Percentiles rank a stretch among this genome's conserved stretches.
Evolutionary conservation across 2,113 vertebrate species (phyloP).

Genomic region (Oryzias javanicus): DNA sequence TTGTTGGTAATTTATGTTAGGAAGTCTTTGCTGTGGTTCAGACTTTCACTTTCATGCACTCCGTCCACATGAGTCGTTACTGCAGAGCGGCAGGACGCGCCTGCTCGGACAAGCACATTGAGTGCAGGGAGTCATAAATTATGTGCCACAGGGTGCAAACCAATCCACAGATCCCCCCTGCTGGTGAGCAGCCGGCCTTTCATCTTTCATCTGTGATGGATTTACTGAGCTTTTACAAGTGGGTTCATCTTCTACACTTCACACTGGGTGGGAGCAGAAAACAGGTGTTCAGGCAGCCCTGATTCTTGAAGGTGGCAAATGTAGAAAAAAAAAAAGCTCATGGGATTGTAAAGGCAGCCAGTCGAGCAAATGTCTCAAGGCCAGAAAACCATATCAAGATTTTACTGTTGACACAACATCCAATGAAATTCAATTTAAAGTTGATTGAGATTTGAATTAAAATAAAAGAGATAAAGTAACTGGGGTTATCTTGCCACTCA

Average conservation of each 20-base stretch:
- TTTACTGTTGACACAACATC: not conserved
- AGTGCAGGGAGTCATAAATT: constrained; percentile 41
- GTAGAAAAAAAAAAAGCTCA: constrained; percentile 22
- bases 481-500: too few species aligned
- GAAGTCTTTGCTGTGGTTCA: constrained; percentile 61
- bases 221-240: constrained; percentile 71
- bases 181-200: constrained; percentile 54
- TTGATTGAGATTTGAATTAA: too few species aligned
- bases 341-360: constrained; percentile 17
- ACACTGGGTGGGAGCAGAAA: constrained; percentile 58
- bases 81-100: constrained; percentile 53
- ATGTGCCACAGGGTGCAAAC: constrained; percentile 63
- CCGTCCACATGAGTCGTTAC: constrained; percentile 54
- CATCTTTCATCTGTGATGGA: constrained; percentile 65
- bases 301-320: constrained; percentile 13
- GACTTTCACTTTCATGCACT: constrained; percentile 66
- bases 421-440: too few species aligned
- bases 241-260: constrained; percentile 34
- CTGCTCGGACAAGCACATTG: constrained; percentile 61
- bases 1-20: constrained; percentile 40
- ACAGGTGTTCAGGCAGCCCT: constrained; percentile 59
- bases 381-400: not conserved
- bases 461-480: too few species aligned
- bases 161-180: constrained; percentile 52
- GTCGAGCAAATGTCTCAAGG: not conserved